Base-by-base conservation (phyloP, 2,888 invertebrate species). In the Diadromus collaris region DNA sequence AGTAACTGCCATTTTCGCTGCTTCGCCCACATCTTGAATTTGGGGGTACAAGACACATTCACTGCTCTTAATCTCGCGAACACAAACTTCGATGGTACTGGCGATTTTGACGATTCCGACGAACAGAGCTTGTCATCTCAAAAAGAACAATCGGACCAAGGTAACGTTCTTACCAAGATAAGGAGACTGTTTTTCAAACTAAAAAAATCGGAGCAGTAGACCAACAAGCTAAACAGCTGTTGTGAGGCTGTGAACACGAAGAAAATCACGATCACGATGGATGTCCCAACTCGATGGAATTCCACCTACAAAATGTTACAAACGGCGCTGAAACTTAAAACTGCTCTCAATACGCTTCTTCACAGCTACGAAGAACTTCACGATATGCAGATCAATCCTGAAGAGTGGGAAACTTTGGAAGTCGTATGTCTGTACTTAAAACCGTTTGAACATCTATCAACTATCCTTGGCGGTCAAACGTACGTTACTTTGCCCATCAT, bases 1-100 rank as follows among this genome's bases (percentile, higher is more conserved):
- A n/a, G 13, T 19, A 61, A 80, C 67, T 64, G 41, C 32, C 78
- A 78, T 32, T 80, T 80, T 60, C 54, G 74, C 29, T 78, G 74
- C 38, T 67, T 78, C 34, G 64, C 74, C 27, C 51, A 69, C 48
- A 58, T 65, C 16, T 32, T 80, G 38, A 78, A 79, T 51, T 44
- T 74, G 32, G 69, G 60, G 9, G 68, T 58, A 24, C 51, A 75
- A 38, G 75, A 75, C 48, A 32, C 54, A 9, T 34, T 44, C 27
- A 32, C n/a, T 2, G 21, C 51, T 34, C 65, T 65, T 13, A 51
- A 19, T 34, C 13, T 51, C 19, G 6, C 21, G 29, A n/a, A 32
- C 29, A 13, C 32, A 13, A 19, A 51, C 19, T 10, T 34, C 46
- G 65, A 72, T 2, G n/a, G 13, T 7, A 32, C 54, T 41, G 63